A percentile compares a stretch with the other conserved stretches of the same genome.
Conservation (phyloP, 2,888 invertebrate species). For the Hemicrepidius hirtus region DNA sequence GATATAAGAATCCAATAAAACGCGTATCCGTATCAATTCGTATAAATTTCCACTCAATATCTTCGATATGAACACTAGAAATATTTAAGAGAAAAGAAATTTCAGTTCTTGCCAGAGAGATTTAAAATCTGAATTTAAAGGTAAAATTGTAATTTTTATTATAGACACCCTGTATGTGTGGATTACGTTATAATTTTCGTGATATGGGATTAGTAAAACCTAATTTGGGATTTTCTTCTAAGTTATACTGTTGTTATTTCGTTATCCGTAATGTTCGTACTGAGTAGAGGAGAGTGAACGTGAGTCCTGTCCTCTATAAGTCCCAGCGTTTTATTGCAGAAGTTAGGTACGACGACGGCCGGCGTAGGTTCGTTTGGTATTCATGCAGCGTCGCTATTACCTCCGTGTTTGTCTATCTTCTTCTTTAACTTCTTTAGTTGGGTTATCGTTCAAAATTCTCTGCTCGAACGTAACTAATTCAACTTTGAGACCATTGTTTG, state of each 20-base stretch:
- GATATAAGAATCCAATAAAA: too few relatives aligned
- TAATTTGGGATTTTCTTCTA: too few relatives aligned
- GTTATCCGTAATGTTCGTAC: constrained; percentile 12
- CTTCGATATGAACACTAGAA: too few relatives aligned
- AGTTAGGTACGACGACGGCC: constrained; percentile 46
- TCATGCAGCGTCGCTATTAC: constrained; percentile 54
- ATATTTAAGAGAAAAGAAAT: too few relatives aligned
- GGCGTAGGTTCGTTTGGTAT: constrained; percentile 52
- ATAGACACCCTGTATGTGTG: too few relatives aligned
- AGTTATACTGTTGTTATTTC: constrained; percentile 23
- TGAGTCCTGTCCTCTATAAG: constrained; percentile 31
- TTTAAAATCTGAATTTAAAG: too few relatives aligned
- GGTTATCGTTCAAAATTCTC: constrained; percentile 72
- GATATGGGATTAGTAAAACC: too few relatives aligned
- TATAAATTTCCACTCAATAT: too few relatives aligned
- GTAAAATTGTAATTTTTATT: too few relatives aligned
- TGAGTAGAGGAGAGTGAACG: constrained; percentile 26
- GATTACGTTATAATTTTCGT: too few relatives aligned
- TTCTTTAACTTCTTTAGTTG: constrained; percentile 69
- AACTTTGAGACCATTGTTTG: constrained; percentile 72
- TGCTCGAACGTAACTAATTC: constrained; percentile 73
- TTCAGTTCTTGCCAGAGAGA: too few relatives aligned
- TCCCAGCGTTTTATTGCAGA: constrained; percentile 46
- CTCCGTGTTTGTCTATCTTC: constrained; percentile 57
- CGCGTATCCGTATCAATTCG: too few relatives aligned